A percentile compares a stretch with the other conserved stretches of the same genome.
Evolutionary conservation across 2,113 vertebrate species (phyloP).

Genomic region (Bos taurus): DNA sequence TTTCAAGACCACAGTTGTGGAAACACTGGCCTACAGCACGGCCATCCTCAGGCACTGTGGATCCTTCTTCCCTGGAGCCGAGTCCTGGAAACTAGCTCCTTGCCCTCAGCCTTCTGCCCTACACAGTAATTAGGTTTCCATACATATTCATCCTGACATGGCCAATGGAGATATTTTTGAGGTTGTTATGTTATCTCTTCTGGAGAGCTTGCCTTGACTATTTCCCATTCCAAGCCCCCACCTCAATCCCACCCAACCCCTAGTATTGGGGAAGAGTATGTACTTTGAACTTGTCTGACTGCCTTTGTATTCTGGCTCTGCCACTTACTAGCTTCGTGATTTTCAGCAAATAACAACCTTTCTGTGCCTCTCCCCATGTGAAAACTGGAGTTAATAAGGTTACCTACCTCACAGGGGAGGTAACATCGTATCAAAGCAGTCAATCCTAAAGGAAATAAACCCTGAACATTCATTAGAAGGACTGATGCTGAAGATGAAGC

Average conservation of each 20-base stretch:
- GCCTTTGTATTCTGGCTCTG: background rate
- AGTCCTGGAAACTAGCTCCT: background rate
- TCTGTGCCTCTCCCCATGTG: background rate
- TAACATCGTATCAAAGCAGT: background rate
- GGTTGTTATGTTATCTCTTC: background rate
- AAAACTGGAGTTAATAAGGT: background rate
- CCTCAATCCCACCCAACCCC: background rate
- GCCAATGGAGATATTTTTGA: background rate
- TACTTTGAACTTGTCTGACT: background rate
- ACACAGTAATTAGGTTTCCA: background rate
- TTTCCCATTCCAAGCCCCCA: background rate
- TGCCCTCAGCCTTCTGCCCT: background rate
- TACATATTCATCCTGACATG: background rate
- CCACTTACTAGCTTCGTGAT: background rate
- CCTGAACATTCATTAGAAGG: background rate
- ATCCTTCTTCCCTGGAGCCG: background rate
- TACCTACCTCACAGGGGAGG: background rate
- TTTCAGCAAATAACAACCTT: background rate
- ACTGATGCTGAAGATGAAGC: background rate
- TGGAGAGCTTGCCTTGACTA: background rate
- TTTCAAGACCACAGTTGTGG: background rate
- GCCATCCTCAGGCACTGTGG: background rate
- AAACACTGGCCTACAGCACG: background rate
- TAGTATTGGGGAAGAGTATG: background rate
- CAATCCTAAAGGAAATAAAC: background rate